Base-by-base conservation (phyloP, 2,797 vertebrate genomes). In the Austrolebias charrua region DNA sequence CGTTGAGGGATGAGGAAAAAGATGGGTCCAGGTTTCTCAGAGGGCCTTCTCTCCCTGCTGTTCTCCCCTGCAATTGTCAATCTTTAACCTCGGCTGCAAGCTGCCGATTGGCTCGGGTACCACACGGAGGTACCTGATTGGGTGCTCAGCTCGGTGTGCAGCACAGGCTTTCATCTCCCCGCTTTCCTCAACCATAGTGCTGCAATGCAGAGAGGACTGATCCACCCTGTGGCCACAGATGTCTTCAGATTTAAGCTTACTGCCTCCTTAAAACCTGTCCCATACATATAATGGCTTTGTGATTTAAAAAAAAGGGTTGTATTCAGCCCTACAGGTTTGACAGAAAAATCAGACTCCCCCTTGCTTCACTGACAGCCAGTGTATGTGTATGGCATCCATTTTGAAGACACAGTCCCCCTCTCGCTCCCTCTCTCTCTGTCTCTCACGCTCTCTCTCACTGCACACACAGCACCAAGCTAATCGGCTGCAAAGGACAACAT, bases 21-120 rank as follows among this genome's bases (percentile, higher is more conserved):
- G 93, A 95, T 94, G 93, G 93, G 86, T 93, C 91, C 91, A 93
- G 96, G 98, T 94, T 94, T 98, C 96, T 96, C 94, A 97, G 95
- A 98, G 97, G 93, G 93, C 95, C 90, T 91, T 91, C 90, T 94
- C 93, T 94, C 90, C 91, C 92, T 88, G 91, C 88, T 85, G 91
- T 92, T 94, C 90, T 91, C 90, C 93, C 91, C 78, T 93, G 93
- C 93, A 92, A 93, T 90, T 95, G 95, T 96, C 96, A 95, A 94
- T 96, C 95, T 96, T 94, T 95, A 96, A 96, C 95, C 94, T 96
- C 94, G 69, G 90, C 93, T 93, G 91, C 89, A 80, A 84, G 90
- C 87, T 86, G 86, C 93, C 92, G 92, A 96, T 95, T 97, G 94
- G 95, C 90, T 93, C 87, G 64, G 77, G 89, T 78, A 80, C 85